Evolutionary conservation across 1,140 invertebrate genomes (phyloP).

Genomic region (Drosophila simulans): DNA sequence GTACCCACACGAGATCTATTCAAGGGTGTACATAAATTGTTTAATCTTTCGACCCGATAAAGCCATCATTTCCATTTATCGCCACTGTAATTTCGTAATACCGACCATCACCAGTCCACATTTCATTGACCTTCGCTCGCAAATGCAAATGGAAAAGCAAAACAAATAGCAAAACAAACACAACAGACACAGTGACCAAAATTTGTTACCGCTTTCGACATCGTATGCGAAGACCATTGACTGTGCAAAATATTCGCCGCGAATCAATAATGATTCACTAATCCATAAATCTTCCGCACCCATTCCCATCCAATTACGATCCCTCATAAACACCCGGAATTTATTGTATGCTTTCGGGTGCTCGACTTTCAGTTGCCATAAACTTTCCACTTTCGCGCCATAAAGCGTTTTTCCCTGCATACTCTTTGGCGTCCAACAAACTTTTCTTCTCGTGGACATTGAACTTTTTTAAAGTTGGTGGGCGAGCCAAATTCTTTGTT

Average conservation of each 20-base stretch:
- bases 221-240: constrained; percentile 15
- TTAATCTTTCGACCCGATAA: constrained; percentile 10
- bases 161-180: constrained; percentile 45
- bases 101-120: constrained; percentile 44
- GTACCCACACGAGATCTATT: constrained; percentile 2
- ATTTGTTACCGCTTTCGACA: constrained; percentile 32
- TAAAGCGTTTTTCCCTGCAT: constrained; percentile 20
- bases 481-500: not conserved
- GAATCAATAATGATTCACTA: constrained; percentile 28
- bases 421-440: constrained; percentile 23
- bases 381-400: constrained; percentile 11
- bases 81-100: constrained; percentile 45
- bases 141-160: constrained; percentile 63
- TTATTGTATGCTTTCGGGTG: constrained; percentile 30
- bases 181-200: constrained; percentile 40
- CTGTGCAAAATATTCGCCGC: constrained; percentile 36
- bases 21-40: constrained; percentile 15
- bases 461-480: constrained; percentile 24
- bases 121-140: constrained; percentile 76
- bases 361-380: constrained; percentile 31
- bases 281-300: constrained; percentile 28
- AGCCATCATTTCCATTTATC: constrained; percentile 55
- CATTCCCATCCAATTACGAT: not conserved
- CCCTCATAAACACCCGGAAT: not conserved
- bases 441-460: constrained; percentile 20